These are phyloP conservation scores for Micromys minutus DNA, from an alignment of 2,113 vertebrate genomes.

Conservation along the genomic window DNA sequence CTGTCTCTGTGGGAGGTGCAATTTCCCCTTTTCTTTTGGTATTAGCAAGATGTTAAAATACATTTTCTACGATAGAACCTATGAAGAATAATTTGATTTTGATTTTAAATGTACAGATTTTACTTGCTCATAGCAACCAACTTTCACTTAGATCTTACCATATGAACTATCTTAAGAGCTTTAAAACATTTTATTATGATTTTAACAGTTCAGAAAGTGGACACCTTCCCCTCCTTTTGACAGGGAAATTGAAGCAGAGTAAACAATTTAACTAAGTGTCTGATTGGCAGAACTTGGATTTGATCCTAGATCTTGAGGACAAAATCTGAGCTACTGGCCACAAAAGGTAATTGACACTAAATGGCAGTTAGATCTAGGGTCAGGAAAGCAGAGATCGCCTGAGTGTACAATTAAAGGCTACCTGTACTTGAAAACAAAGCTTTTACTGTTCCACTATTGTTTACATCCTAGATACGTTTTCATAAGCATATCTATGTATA, in stretches of 20 bases:
- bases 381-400: neutral
- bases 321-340: neutral
- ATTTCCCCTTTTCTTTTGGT: conserved; percentile 15
- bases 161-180: conserved; percentile 7
- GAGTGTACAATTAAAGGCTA: neutral
- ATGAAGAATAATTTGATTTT: conserved; percentile 35
- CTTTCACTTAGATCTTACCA: conserved; percentile 22
- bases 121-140: neutral
- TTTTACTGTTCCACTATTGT: too few species aligned
- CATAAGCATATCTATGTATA: too few species aligned
- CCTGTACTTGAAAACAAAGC: neutral
- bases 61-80: conserved; percentile 39
- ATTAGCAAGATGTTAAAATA: conserved; percentile 39
- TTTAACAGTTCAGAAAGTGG: conserved; percentile 27
- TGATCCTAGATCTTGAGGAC: neutral
- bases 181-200: conserved; percentile 21
- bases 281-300: neutral
- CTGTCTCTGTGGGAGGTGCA: neutral
- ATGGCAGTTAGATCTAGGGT: neutral
- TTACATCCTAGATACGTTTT: neutral
- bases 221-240: neutral
- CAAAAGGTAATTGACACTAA: neutral
- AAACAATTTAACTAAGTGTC: neutral
- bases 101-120: neutral
- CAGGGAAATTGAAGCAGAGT: neutral